Base-by-base conservation (phyloP, 2,797 vertebrate genomes). In the Cottoperca gobio region DNA sequence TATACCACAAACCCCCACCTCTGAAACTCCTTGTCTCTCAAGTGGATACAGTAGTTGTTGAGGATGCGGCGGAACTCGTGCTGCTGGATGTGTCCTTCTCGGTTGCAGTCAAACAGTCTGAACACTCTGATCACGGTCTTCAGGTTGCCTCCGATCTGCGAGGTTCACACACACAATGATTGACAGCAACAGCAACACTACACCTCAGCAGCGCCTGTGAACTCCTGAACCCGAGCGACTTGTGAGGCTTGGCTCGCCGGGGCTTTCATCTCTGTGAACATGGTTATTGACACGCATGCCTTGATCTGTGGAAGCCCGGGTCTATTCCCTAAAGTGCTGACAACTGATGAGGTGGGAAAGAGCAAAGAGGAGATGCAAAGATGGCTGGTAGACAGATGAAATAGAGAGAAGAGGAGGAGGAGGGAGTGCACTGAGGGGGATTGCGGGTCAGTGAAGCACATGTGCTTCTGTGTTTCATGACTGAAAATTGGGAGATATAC, bases 131-230 rank as follows among this genome's bases (percentile, higher is more conserved):
- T 72, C 52, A 94, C 11, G 2, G 83, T 92, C 86, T 89, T 92
- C 67, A 94, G 68, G 81, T 95, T 94, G 79, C 77, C 88, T 76
- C 88, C 89, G 33, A 94, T 88, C 95, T 95, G 71, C 8, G 8
- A 57, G 67, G 74, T 78, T 74, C 63, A 89, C 71, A 70, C 71
- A 70, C 42, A 72, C 62, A 42, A 9, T 63, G 81, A 89, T n/a
- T 72, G 79, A 73, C 70, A 83, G 68, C 28, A 61, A 61, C 67
- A 55, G 58, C 50, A 84, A 55, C 70, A 43, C 35, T 24, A 43
- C 73, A 70, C 64, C 62, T 69, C 69, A 13, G 71, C 17, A 3
- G 39, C 5, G 58, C 59, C 21, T 7, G 49, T 80, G 81, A 90
- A 89, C 86, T 77, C 67, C 70, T 89, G 82, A 84, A 87, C 88